These are phyloP conservation scores for Thera obeliscata DNA, from an alignment of 2,888 invertebrate genomes.

Conservation along the genomic window DNA sequence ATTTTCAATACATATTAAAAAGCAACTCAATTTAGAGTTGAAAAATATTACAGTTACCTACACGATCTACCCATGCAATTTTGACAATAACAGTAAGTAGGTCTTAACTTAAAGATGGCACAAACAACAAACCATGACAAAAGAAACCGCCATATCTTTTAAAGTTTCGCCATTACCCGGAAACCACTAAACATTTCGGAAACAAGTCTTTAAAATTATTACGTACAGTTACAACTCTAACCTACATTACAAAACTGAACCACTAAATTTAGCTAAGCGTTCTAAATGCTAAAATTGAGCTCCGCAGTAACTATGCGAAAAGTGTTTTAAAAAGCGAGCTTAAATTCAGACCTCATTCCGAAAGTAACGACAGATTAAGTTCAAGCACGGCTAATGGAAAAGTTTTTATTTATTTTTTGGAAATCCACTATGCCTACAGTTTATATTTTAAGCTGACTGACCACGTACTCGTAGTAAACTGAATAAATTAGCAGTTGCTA, in stretches of 20 bases:
- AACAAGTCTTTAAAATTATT: constrained; percentile 11
- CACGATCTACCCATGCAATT: constrained; percentile 1
- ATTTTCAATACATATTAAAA: not conserved
- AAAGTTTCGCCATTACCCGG: constrained; percentile 10
- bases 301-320: not conserved
- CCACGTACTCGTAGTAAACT: not conserved
- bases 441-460: not conserved
- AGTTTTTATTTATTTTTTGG: not conserved
- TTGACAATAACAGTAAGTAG: constrained; percentile 1
- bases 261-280: constrained; percentile 13
- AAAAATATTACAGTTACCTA: not conserved
- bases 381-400: not conserved
- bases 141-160: constrained; percentile 3
- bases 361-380: not conserved
- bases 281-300: constrained; percentile 2
- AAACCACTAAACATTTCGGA: constrained; percentile 8
- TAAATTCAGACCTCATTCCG: not conserved
- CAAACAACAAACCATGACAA: constrained; percentile 1
- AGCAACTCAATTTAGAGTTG: not conserved
- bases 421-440: not conserved
- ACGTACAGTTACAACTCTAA: constrained; percentile 7
- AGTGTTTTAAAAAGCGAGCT: not conserved
- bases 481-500: no score
- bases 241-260: constrained; percentile 3
- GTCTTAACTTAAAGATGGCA: not conserved